Evolutionary conservation across 2,113 vertebrate species (phyloP), one percentile per base, ranked within the genome.

Genomic region (Piprites chloris): DNA sequence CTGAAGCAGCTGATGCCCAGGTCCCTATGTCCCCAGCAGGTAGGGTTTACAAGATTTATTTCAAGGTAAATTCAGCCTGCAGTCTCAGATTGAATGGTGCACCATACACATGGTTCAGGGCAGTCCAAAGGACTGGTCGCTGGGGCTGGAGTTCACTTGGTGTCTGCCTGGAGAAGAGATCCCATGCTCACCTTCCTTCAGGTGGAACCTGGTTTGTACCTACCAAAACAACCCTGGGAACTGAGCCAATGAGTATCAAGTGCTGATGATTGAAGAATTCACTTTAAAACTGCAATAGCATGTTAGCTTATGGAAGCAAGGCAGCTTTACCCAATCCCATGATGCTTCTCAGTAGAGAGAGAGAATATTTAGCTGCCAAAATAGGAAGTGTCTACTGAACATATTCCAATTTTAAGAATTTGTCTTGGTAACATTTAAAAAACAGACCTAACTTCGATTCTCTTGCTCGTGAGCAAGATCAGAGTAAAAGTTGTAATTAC

Each of bases 291-390:
- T 28, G 9, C 15, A 78, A 68, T 5, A 89, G 33, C 39, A 65
- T 42, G 58, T 75, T 33, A 4, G 4, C 59, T 35, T 69, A 41
- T 3, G 6, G 50, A 95, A 65, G 50, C 27, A 78, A 74, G 56
- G 32, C 44, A 87, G 52, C 35, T 81, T 67, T 68, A 90, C 27
- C 41, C 66, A 89, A 24, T 17, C n/a, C 53, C 49, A 55, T 0
- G 0, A 65, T 20, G 56, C 23, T 75, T 68, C 56, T 50, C 44
- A 9, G 35, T 71, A 72, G 26, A 74, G 26, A 73, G 18, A 74
- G 26, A 92, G 22, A 93, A 66, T 24, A 68, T 32, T 85, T 14
- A 91, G 37, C 74, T 79, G 46, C 21, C 74, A 89, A 85, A 89
- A 4, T 46, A 85, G 50, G 2, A 76, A 90, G 46, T 20, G 10